Percentiles rank a stretch among this genome's conserved stretches.
Evolutionary conservation across 2,797 vertebrate genomes (phyloP).

Genomic region (Betta splendens): DNA sequence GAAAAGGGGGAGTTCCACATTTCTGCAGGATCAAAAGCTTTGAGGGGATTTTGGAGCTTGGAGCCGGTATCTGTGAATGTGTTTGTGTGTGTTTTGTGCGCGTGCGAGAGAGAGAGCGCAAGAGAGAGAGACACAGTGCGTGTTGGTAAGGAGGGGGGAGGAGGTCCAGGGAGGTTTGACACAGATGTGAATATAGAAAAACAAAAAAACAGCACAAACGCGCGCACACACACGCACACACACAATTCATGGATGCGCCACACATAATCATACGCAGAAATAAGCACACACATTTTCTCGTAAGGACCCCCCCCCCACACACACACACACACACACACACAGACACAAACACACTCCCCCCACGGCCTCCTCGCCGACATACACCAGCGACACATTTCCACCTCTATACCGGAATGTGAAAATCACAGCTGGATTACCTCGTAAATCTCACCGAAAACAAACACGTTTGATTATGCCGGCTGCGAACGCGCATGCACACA

Average conservation of each 20-base stretch:
- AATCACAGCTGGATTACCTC: conserved; percentile 31
- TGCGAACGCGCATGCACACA: background rate
- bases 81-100: conserved; percentile 7
- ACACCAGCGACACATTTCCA: conserved; percentile 10
- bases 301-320: background rate
- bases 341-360: conserved; percentile 1
- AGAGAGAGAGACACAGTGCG: background rate
- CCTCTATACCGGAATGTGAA: conserved; percentile 1
- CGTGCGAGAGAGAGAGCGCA: background rate
- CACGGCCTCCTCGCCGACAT: background rate
- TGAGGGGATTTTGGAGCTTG: conserved; percentile 70
- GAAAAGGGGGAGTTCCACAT: conserved; percentile 58
- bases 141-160: conserved; percentile 4
- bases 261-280: conserved; percentile 41
- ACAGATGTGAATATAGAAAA: conserved; percentile 73
- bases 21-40: conserved; percentile 75
- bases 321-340: no score
- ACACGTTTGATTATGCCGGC: conserved; percentile 2
- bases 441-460: conserved; percentile 30
- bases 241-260: conserved; percentile 11
- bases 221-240: conserved; percentile 22
- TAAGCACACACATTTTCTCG: conserved; percentile 7
- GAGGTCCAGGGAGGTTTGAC: conserved; percentile 56
- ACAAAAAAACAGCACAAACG: conserved; percentile 65
- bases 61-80: conserved; percentile 54